These are phyloP conservation scores for Rhagologus leucostigma DNA, from an alignment of 2,113 vertebrate genomes.

Conservation along the genomic window DNA sequence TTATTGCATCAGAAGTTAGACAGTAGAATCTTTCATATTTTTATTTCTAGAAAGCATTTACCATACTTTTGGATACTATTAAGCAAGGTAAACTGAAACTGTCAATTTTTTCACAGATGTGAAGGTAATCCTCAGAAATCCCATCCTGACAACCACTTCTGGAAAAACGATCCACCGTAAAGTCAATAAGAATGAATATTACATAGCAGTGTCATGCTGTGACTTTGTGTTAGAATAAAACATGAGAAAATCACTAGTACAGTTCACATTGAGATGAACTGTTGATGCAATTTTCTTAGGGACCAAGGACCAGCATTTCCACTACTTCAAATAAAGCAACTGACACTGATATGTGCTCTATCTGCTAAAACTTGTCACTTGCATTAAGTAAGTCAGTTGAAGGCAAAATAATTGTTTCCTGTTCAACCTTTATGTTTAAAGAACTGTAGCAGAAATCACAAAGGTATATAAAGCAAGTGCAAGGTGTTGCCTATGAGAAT, in stretches of 20 bases:
- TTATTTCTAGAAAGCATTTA: not conserved
- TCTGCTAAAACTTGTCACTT: conserved; percentile 36
- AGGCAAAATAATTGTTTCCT: conserved; percentile 38
- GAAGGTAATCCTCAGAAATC: not conserved
- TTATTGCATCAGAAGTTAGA: not conserved
- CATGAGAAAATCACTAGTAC: not conserved
- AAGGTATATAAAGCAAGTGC: not conserved
- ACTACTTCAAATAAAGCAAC: conserved; percentile 18
- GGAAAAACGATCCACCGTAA: not conserved
- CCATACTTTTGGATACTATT: not conserved
- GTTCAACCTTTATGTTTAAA: conserved; percentile 49
- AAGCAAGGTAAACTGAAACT: not conserved
- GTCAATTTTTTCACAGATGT: not conserved
- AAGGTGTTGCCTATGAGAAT: conserved; percentile 7
- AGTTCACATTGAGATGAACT: not conserved
- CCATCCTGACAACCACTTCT: not conserved
- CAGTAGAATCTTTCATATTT: not conserved
- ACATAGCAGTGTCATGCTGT: not conserved
- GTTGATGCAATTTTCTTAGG: not conserved
- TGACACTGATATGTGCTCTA: not conserved
- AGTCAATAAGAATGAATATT: not conserved
- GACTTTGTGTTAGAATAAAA: conserved; percentile 18
- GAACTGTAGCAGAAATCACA: conserved; percentile 10
- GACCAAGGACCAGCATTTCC: conserved; percentile 3
- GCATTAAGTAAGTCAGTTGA: conserved; percentile 9